Base-by-base conservation (phyloP, 2,113 vertebrate species). In the Pollimyrus isidori region DNA sequence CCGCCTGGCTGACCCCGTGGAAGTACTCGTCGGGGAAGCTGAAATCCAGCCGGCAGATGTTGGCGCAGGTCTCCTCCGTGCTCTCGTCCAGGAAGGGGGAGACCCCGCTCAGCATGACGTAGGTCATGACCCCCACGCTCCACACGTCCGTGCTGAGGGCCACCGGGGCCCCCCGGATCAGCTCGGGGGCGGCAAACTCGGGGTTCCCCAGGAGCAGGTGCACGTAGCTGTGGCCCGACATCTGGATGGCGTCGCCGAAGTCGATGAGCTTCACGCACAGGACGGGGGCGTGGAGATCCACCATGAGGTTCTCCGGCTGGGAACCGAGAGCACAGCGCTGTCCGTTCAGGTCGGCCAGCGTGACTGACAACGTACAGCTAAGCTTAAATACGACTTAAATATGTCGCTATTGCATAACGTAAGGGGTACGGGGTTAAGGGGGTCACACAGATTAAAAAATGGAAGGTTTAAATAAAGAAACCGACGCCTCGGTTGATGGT, bases 21-120 rank as follows among this genome's bases (percentile, higher is more conserved):
- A 99, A 99, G 92, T 98, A 99, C 10, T 99, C 97, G 0, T 96
- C 95, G 0, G 98, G 98, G 92, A 99, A 99, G 93, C 98, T 98
- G 95, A 99, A 99, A 90, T 99, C 98, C 89, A 98, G 96, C 89
- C 97, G 95, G 94, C 97, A 99, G 69, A 99, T 98, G 0, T 99
- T 99, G 92, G 98, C 96, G 9, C 98, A 99, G 0, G 98, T 99
- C 92, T 99, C 98, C 91, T 99, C 98, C 3, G 96, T 96, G 62
- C 98, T 99, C 91, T 99, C 98, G 7, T 99, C 98, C 92, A 99
- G 93, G 92, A 99, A 99, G 0, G 98, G 98, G 3, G 98, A 99
- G 3, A 99, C 98, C 0, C 98, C 98, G 0, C 98, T 99, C 69
- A 99, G 92, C 97, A 97, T 97, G 90, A 99, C 96, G 0, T 99